phyloP scores from a whole-genome alignment of 2,888 invertebrate genomes.

The Epinotia demarniana region DNA sequence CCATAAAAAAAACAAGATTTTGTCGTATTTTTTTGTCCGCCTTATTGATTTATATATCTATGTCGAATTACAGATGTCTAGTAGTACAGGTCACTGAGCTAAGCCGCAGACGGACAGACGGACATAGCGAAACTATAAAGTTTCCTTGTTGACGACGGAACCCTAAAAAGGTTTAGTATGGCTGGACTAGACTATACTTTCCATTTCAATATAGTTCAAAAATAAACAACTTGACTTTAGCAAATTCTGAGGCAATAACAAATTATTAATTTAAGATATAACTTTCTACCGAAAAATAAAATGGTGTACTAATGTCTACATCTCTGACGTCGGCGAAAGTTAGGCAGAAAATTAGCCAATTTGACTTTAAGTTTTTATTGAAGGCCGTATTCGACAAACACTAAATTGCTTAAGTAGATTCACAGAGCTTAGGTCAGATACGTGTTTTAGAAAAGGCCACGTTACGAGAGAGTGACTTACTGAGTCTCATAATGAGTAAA shows the following conservation, averaged over 20 bases:
- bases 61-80: too few species aligned
- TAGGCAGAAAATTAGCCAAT: slow-evolving; percentile 1
- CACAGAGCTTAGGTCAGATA: not conserved
- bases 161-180: too few species aligned
- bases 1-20: too few species aligned
- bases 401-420: not conserved
- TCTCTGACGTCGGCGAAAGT: not conserved
- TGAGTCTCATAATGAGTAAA: too few species aligned
- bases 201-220: not conserved
- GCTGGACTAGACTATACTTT: too few species aligned
- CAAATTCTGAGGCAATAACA: not conserved
- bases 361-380: not conserved
- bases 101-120: too few species aligned
- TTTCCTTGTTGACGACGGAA: too few species aligned
- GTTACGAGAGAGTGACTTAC: not conserved
- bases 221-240: not conserved
- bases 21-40: too few species aligned
- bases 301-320: not conserved
- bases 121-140: too few species aligned
- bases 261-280: not conserved
- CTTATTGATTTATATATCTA: too few species aligned
- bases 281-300: not conserved
- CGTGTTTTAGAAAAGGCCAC: not conserved
- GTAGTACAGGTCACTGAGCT: too few species aligned
- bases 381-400: not conserved